Percentiles rank a stretch among this genome's conserved stretches.
These are phyloP conservation scores for Charaxes varanes DNA, from an alignment of 1,140 invertebrate species.

Conservation along the genomic window DNA sequence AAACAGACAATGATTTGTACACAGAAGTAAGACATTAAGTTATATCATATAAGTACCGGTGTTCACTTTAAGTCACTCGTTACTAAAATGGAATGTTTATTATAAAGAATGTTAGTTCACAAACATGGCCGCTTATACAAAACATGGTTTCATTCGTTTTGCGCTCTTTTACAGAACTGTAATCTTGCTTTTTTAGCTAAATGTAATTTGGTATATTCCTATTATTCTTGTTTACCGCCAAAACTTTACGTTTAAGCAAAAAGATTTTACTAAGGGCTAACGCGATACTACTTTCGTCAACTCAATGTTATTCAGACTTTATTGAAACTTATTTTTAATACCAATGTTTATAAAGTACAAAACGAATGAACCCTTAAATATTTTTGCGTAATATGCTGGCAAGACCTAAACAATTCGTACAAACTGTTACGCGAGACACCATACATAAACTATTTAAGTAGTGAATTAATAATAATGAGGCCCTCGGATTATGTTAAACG, in stretches of 20 bases:
- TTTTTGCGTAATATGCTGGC: conserved; percentile 7
- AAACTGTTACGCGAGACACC: conserved; percentile 25
- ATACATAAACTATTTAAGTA: conserved; percentile 17
- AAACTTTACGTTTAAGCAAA: no score
- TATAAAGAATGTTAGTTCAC: conserved; percentile 50
- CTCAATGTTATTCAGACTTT: no score
- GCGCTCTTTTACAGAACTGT: no score
- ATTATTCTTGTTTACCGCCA: no score
- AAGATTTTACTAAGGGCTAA: no score
- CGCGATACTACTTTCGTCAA: no score
- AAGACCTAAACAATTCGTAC: conserved; percentile 15
- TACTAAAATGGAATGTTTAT: conserved; percentile 62
- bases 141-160: no score
- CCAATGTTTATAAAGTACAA: no score
- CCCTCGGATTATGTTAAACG: not conserved
- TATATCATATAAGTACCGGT: conserved; percentile 57
- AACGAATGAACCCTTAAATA: no score
- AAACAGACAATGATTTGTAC: conserved; percentile 39
- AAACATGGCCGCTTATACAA: conserved; percentile 25
- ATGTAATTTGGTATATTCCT: no score
- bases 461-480: conserved; percentile 5
- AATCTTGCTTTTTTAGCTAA: no score
- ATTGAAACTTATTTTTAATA: no score
- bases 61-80: conserved; percentile 70
- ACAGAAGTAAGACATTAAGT: conserved; percentile 32